phyloP scores from a whole-genome alignment of 2,888 invertebrate species.

The Hemithea aestivaria region DNA sequence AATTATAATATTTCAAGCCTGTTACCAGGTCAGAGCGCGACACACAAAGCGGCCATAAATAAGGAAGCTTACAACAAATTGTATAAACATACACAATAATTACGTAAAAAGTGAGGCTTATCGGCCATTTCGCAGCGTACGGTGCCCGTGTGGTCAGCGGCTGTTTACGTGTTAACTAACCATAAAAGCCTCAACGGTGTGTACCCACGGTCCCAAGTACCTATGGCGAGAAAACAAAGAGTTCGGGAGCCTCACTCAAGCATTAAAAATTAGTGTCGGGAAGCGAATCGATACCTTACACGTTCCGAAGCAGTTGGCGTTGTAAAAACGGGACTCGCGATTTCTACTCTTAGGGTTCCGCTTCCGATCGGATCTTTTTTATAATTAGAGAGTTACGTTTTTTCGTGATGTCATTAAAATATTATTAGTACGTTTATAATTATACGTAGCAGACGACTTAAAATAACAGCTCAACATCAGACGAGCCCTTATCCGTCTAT shows the following conservation, averaged over 20 bases:
- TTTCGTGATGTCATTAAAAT: too few species aligned
- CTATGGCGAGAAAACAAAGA: constrained; percentile 14
- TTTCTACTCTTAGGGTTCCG: constrained; percentile 10
- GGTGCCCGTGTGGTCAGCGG: neutral
- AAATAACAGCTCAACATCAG: too few species aligned
- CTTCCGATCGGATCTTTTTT: too few species aligned
- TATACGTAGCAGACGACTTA: too few species aligned
- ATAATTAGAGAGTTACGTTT: neutral
- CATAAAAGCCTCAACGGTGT: constrained; percentile 21
- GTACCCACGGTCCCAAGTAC: constrained; percentile 3
- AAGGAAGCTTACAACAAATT: too few species aligned
- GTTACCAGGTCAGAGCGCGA: too few species aligned
- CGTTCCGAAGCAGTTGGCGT: constrained; percentile 19
- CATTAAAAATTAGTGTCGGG: constrained; percentile 28
- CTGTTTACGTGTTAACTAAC: constrained; percentile 21
- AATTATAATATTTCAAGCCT: too few species aligned
- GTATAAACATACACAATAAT: too few species aligned
- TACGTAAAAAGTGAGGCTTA: too few species aligned
- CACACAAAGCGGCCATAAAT: too few species aligned
- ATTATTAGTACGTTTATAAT: too few species aligned
- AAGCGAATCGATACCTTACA: constrained; percentile 24
- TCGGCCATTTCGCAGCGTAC: constrained; percentile 1
- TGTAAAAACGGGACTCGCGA: constrained; percentile 11
- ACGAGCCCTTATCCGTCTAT: too few species aligned
- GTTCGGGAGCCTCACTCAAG: constrained; percentile 16